phyloP scores from a whole-genome alignment of 2,113 vertebrate species.

The Nematolebias whitei region DNA sequence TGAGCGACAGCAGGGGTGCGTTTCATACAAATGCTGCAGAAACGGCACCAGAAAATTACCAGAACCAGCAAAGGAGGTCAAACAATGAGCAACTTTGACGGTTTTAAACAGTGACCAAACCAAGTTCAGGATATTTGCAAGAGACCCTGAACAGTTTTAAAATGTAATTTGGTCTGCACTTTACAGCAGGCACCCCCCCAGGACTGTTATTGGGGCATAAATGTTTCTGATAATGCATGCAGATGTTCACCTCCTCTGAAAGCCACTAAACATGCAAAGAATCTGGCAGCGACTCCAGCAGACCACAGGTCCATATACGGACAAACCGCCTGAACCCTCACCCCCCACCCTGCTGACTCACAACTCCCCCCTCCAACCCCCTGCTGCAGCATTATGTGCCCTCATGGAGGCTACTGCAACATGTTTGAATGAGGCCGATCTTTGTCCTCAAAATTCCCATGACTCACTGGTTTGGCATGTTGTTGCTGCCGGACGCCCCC shows the following conservation, averaged over 20 bases:
- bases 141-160: neutral
- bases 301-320: constrained; percentile 71
- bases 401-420: constrained; percentile 1
- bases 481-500: neutral
- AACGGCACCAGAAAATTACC: constrained; percentile 7
- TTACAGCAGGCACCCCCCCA: no score
- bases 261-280: constrained; percentile 76
- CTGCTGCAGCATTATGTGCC: neutral
- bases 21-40: constrained; percentile 5
- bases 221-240: neutral
- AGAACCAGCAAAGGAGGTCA: neutral
- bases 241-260: constrained; percentile 27
- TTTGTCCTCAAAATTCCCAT: constrained; percentile 65
- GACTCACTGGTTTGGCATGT: constrained; percentile 66
- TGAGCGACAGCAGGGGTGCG: constrained; percentile 36
- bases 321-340: constrained; percentile 44
- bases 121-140: neutral
- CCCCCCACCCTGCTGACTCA: constrained; percentile 60
- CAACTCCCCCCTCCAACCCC: constrained; percentile 6
- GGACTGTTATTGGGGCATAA: no score
- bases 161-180: neutral
- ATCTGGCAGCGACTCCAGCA: constrained; percentile 72
- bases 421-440: constrained; percentile 18
- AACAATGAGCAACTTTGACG: neutral
- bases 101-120: no score